Conservation (phyloP, 2,797 vertebrate species). For the Percopsis omiscomaycus region DNA sequence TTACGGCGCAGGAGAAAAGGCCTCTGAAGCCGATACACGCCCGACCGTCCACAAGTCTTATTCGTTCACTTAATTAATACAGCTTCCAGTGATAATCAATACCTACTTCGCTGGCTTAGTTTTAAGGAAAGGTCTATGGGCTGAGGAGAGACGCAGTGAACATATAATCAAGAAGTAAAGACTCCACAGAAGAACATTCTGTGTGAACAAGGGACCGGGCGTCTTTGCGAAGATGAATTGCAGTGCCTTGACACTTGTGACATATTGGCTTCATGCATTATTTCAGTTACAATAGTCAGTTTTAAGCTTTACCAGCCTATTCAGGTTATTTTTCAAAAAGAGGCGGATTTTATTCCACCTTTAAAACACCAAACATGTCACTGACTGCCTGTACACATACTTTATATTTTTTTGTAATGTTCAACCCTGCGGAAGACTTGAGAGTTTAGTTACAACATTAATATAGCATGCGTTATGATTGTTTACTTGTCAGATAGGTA, state of each 20-base stretch:
- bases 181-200: constrained; percentile 56
- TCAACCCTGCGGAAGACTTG: no score
- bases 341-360: constrained; percentile 47
- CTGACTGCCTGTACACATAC: neutral
- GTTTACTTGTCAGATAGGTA: no score
- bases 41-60: constrained; percentile 70
- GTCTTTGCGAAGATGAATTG: constrained; percentile 71
- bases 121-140: constrained; percentile 68
- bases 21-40: constrained; percentile 83
- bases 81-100: constrained; percentile 76
- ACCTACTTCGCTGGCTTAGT: constrained; percentile 74
- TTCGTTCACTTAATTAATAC: constrained; percentile 76
- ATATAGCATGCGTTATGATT: no score
- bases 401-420: neutral
- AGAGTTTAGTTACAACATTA: no score
- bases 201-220: constrained; percentile 59
- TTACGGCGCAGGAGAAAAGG: constrained; percentile 78
- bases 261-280: constrained; percentile 77
- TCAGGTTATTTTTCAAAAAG: constrained; percentile 48
- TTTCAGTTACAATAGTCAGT: constrained; percentile 70
- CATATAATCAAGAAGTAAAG: constrained; percentile 54
- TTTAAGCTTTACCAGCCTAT: constrained; percentile 62
- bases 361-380: constrained; percentile 33
- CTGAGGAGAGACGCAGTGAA: constrained; percentile 48
- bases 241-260: constrained; percentile 70